Conservation (phyloP, 2,888 invertebrate genomes). For the Pachymerium ferrugineum region DNA sequence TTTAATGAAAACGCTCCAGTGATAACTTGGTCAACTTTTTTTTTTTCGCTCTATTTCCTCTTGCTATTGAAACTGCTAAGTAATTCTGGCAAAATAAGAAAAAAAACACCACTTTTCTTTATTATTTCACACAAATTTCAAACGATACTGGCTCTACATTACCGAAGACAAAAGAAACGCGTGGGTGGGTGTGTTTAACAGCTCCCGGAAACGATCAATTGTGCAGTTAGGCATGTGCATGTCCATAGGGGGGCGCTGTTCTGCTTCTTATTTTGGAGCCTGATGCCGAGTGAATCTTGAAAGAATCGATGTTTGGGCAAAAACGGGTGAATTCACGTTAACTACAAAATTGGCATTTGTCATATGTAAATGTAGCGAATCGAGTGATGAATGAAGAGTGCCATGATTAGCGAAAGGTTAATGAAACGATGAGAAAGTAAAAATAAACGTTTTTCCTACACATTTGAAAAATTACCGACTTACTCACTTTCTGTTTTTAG, state of each 20-base stretch:
- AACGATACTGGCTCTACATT: neutral
- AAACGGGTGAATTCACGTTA: neutral
- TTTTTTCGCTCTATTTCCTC: too few relatives aligned
- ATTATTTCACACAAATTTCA: neutral
- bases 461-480: neutral
- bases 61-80: too few relatives aligned
- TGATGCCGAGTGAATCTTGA: neutral
- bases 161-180: neutral
- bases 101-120: too few relatives aligned
- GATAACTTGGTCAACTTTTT: too few relatives aligned
- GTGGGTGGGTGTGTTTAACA: neutral
- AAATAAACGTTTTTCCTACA: slow-evolving; percentile 2
- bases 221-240: slow-evolving; percentile 4
- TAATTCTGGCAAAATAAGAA: too few relatives aligned
- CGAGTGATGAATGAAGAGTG: too few relatives aligned
- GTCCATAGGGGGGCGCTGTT: neutral
- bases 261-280: neutral
- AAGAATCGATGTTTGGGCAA: neutral
- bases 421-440: too few relatives aligned
- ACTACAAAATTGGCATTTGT: neutral
- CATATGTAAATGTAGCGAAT: neutral
- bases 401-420: too few relatives aligned
- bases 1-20: too few relatives aligned
- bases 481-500: neutral
- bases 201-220: slow-evolving; percentile 13